Base-by-base conservation (phyloP, 2,888 invertebrate genomes). In the Coleophora flavipennella region DNA sequence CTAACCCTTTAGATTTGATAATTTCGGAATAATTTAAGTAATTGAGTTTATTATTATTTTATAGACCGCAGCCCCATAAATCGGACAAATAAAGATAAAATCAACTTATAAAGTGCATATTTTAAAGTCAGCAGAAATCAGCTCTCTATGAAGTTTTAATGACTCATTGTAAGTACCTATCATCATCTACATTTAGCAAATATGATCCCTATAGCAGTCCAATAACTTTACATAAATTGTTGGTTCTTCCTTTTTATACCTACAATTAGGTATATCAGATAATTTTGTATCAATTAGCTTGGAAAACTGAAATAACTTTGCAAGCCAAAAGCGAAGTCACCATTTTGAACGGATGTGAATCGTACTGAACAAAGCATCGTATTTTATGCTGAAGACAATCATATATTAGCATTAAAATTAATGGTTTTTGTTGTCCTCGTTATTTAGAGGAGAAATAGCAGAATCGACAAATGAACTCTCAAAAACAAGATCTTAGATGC, bases 271-370 rank as follows among this genome's bases (percentile, higher is more conserved):
- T n/a, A 31, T 26, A 20, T 13, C n/a, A 34, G 13, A 13, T 1
- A 3, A 35, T 20, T 31, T 34, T 34, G n/a, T 25, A 8, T 9
- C 27, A 10, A 13, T 29, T 25, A 33, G n/a, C 27, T 2, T 36
- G 27, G 38, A 37, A 27, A 25, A 37, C 25, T 7, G 14, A 37
- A 34, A 40, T 11, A 31, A 39, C 34, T n/a, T 33, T 20, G 26
- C 42, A 54, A 66, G 52, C 56, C 62, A 72, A 76, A 77, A 69
- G 68, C 74, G 76, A 79, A 80, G 88, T 80, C 88, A 88, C 89
- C 88, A 89, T 89, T 88, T 89, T 88, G 88, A 88, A 85, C 87
- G 85, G 85, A 84, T 78, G 77, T 81, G 72, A 73, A 67, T 71
- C 65, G 69, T 66, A 72, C 62, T 72, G 64, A 74, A 83, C 80